Conservation (phyloP, 2,797 vertebrate species). For the Macrochelys suwanniensis region DNA sequence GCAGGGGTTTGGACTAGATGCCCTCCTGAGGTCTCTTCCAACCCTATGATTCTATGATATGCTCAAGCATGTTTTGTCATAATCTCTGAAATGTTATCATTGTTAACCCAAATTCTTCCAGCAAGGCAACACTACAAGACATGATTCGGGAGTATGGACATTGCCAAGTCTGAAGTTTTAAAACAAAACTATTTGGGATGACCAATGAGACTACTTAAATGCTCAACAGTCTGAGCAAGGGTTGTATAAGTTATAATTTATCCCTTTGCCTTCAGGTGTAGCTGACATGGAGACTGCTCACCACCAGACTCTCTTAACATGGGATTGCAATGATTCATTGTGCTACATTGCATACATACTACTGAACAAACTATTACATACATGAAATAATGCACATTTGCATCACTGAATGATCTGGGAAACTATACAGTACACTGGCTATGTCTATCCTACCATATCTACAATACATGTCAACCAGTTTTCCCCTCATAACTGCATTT, state of each 20-base stretch:
- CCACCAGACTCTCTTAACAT: background rate
- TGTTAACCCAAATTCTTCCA: background rate
- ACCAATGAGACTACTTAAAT: background rate
- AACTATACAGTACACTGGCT: background rate
- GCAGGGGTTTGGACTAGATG: too few relatives aligned
- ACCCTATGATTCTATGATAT: background rate
- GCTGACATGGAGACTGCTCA: background rate
- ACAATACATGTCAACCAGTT: background rate
- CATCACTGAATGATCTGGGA: background rate
- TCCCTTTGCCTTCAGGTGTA: background rate
- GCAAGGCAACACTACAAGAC: background rate
- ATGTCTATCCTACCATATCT: background rate
- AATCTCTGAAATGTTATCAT: background rate
- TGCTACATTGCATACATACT: background rate
- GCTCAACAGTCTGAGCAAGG: background rate
- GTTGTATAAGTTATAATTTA: background rate
- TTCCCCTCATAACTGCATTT: background rate
- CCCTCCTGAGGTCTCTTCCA: too few relatives aligned
- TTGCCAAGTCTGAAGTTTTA: background rate
- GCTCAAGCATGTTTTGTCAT: background rate
- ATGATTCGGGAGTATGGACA: background rate
- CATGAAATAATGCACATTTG: background rate
- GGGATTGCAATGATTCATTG: background rate
- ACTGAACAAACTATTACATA: background rate
- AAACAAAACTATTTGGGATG: background rate